Base-by-base conservation (phyloP, 2,797 vertebrate species). In the Phataginus tetradactyla region DNA sequence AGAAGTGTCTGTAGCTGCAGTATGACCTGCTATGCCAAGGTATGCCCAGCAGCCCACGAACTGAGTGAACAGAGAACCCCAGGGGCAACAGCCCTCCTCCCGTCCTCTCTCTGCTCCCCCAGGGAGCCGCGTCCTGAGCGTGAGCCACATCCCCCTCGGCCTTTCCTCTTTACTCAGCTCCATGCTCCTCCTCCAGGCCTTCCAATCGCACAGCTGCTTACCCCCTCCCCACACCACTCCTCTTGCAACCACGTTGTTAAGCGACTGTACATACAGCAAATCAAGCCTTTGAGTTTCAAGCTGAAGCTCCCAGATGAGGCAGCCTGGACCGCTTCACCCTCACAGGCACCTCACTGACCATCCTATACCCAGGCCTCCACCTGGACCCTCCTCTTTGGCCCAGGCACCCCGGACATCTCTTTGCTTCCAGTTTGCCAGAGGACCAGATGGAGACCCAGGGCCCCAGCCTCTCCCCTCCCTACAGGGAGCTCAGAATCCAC, bases 161-260 rank as follows among this genome's bases (percentile, higher is more conserved):
- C n/a, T 57, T 80, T 75, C 92, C 55, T 90, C 83, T 94, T 84
- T 34, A 45, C 91, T 96, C 95, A 92, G 88, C 86, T 80, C 95
- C 78, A 83, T 78, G 89, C 88, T 83, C 84, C 93, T 96, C 86
- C 97, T 81, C 86, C 61, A 74, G 84, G 91, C 80, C 95, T 94
- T 86, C 84, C 85, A 83, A 64, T 86, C 97, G 86, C 92, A 69
- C 96, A 96, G 95, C 96, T 96, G 96, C 96, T 94, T 25, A 1
- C 49, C 94, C 75, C 66, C 72, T 94, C 87, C 88, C 91, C 92
- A 90, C 79, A 42, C 69, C 83, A 42, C 91, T 93, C 94, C 91
- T 74, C 91, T 85, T 5, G 14, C 80, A 96, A 69, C 93, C 97
- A 94, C 85, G 4, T 51, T 81, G 77, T 81, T 87, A 91, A 95